A percentile compares a stretch with the other conserved stretches of the same genome.
Evolutionary conservation across 2,797 vertebrate species (phyloP).

Genomic region (Aulostomus chinensis): DNA sequence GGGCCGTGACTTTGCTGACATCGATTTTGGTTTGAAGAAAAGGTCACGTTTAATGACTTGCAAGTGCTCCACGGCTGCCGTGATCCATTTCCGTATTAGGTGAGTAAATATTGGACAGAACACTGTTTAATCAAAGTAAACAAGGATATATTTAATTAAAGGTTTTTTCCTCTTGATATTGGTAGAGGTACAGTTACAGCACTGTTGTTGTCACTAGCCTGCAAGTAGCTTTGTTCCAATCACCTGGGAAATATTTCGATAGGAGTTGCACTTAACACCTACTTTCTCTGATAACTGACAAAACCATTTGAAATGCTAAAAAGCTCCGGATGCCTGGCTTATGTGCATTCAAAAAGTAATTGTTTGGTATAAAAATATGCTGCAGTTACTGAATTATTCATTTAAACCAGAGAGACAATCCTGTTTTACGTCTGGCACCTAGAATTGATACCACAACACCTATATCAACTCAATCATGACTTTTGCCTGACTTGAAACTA

Average conservation of each 20-base stretch:
- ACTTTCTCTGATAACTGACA: too few species aligned
- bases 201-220: too few species aligned
- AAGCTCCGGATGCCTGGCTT: too few species aligned
- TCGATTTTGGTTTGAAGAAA: slow-evolving; percentile 70
- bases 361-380: neutral
- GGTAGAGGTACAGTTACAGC: neutral
- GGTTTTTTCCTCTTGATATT: neutral
- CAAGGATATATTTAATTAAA: slow-evolving; percentile 40
- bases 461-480: too few species aligned
- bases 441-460: too few species aligned
- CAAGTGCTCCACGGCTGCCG: slow-evolving; percentile 34
- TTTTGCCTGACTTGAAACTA: too few species aligned
- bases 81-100: slow-evolving; percentile 48
- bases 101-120: slow-evolving; percentile 47
- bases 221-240: slow-evolving; percentile 9
- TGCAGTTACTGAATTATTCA: too few species aligned
- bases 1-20: slow-evolving; percentile 68
- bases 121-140: slow-evolving; percentile 42
- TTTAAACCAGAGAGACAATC: too few species aligned
- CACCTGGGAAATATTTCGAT: too few species aligned
- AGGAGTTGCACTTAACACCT: too few species aligned
- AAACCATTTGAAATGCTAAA: too few species aligned
- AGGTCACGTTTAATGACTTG: slow-evolving; percentile 74
- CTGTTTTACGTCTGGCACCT: too few species aligned
- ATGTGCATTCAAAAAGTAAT: slow-evolving; percentile 8